A percentile compares a stretch with the other conserved stretches of the same genome.
phyloP scores from a whole-genome alignment of 1,140 invertebrate species.

The Lasioglossum baleicum region DNA sequence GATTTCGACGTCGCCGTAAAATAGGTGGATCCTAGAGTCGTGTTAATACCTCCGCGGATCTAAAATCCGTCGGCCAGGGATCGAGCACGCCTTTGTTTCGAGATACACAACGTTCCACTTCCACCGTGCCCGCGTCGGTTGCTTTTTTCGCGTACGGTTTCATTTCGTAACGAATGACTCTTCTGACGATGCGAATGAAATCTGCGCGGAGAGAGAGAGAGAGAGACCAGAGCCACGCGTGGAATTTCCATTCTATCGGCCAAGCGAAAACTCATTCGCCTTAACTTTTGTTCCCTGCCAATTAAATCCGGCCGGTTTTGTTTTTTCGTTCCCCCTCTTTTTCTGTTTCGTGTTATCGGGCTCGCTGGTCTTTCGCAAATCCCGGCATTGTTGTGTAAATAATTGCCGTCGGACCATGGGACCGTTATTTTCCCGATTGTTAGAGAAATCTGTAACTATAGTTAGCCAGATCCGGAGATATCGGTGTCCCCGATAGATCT shows the following conservation, averaged over 20 bases:
- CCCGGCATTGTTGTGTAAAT: background rate
- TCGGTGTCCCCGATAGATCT: background rate
- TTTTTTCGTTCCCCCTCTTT: background rate
- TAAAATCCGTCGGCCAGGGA: conserved; percentile 29
- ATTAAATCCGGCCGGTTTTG: conserved; percentile 7
- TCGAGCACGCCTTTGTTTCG: conserved; percentile 53
- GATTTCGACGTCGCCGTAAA: conserved; percentile 38
- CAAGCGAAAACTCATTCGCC: conserved; percentile 4
- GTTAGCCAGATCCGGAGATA: background rate
- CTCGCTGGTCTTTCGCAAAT: background rate
- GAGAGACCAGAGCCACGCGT: background rate
- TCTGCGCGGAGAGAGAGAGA: background rate
- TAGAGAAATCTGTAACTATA: background rate
- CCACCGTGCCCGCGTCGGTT: background rate
- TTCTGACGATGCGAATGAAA: conserved; percentile 31
- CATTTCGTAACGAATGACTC: conserved; percentile 37
- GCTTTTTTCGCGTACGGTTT: conserved; percentile 2
- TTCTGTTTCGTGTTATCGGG: background rate
- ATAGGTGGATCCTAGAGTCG: conserved; percentile 14
- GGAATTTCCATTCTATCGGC: conserved; percentile 17
- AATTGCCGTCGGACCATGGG: background rate
- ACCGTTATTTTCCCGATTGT: too few species aligned
- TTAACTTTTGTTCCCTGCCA: background rate
- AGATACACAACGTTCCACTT: conserved; percentile 6
- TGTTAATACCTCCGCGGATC: conserved; percentile 23